Evolutionary conservation across 2,797 vertebrate species (phyloP), one percentile per base, ranked within the genome.

Genomic region (Hippocampus kuda): DNA sequence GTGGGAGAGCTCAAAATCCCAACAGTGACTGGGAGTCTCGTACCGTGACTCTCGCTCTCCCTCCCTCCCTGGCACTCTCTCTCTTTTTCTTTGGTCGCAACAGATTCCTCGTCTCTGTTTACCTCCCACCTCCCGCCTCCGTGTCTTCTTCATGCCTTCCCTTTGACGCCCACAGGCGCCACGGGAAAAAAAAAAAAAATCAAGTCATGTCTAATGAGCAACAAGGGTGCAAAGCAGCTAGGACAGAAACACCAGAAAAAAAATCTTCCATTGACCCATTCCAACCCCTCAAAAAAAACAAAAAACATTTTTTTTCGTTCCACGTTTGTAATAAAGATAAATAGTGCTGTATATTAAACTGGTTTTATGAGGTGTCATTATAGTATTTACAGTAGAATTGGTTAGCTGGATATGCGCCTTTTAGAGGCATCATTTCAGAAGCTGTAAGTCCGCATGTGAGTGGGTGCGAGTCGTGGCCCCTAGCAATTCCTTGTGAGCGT

Each of bases 131-230:
- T 85, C 83, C 75, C 79, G 75, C 84, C 81, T 82, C 78, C 75
- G 75, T 81, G 83, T 78, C 78, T 80, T 81, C 88, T 88, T 79
- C 76, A 20, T 34, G 59, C 84, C 79, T 60, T 80, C 75, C 80
- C 81, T 91, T 83, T 78, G 86, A 88, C 89, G 72, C 88, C 85
- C 89, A 89, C 89, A 86, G 88, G 65, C 16, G 57, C 80, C 68
- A 63, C 70, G 61, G 53, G n/a, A n/a, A 41, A 22, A 12, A 18
- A 60, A 30, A 27, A 34, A 18, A 38, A 41, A n/a, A 4, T 38
- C 71, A 75, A n/a, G 70, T 60, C 79, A 67, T n/a, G 70, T 48
- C 63, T 72, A 75, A 73, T 69, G 65, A 26, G 77, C 34, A 77
- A 66, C 68, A 83, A 78, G 70, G 65, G 48, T 44, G 64, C 38